Evolutionary conservation across 2,797 vertebrate species (phyloP).

Genomic region (Tolypeutes matacus): DNA sequence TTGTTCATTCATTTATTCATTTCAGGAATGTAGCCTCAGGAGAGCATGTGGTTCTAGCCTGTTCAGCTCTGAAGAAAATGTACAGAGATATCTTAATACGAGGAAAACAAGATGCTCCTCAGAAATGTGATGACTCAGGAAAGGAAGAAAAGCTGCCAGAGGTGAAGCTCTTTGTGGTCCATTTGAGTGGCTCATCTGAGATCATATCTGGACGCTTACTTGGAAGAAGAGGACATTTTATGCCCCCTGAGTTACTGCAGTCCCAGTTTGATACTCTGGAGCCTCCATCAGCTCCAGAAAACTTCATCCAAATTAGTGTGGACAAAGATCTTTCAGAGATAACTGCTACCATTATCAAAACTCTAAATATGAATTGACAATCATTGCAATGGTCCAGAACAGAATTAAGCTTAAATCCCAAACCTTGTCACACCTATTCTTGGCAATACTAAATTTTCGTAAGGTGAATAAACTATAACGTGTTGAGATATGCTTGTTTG

Average conservation of each 20-base stretch:
- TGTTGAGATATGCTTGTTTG: not conserved
- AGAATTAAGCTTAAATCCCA: not conserved
- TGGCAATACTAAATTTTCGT: not conserved
- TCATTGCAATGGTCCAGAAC: not conserved
- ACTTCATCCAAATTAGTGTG: conserved; percentile 90
- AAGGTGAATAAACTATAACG: not conserved
- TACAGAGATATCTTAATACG: conserved; percentile 91
- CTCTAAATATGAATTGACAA: conserved; percentile 71
- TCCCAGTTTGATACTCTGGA: conserved; percentile 94
- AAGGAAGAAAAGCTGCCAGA: not conserved
- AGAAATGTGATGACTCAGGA: not conserved
- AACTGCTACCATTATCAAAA: conserved; percentile 83
- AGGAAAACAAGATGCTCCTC: conserved; percentile 82
- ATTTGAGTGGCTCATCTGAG: conserved; percentile 90
- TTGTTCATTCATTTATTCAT: too few species aligned
- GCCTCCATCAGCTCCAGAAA: conserved; percentile 90
- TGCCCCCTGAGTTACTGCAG: conserved; percentile 90
- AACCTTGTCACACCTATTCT: not conserved
- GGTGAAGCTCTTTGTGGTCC: conserved; percentile 90
- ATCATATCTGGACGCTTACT: conserved; percentile 90
- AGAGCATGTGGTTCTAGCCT: conserved; percentile 90
- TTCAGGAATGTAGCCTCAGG: conserved; percentile 86
- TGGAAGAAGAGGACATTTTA: conserved; percentile 92
- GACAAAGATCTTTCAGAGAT: conserved; percentile 89
- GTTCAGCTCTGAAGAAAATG: conserved; percentile 93